Conservation (phyloP, 2,888 invertebrate species). For the Netelia melanura region DNA sequence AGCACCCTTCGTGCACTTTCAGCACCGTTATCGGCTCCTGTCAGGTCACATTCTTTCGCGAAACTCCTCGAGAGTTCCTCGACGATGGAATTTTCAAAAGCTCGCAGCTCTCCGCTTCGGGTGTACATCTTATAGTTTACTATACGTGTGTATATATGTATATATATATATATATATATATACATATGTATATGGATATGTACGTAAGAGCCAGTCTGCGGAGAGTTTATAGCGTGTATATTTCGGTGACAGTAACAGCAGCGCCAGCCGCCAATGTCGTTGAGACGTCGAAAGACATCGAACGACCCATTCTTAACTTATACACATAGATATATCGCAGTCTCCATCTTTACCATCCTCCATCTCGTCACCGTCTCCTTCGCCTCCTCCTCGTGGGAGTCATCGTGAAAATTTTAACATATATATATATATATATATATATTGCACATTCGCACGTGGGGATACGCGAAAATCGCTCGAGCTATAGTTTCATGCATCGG, state of each 20-base stretch:
- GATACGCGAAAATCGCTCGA: slow-evolving; percentile 8
- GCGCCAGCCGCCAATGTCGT: slow-evolving; percentile 57
- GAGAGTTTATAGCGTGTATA: slow-evolving; percentile 52
- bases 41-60: slow-evolving; percentile 65
- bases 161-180: slow-evolving; percentile 1
- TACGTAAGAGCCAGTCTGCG: neutral
- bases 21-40: slow-evolving; percentile 58
- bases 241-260: slow-evolving; percentile 60
- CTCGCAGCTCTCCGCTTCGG: slow-evolving; percentile 32
- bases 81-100: slow-evolving; percentile 55
- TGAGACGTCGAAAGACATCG: slow-evolving; percentile 52
- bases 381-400: slow-evolving; percentile 28
- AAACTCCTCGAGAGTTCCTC: slow-evolving; percentile 57
- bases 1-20: slow-evolving; percentile 46
- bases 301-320: slow-evolving; percentile 49
- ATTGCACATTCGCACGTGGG: slow-evolving; percentile 29
- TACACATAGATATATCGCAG: slow-evolving; percentile 6
- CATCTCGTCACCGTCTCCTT: slow-evolving; percentile 8
- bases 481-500: slow-evolving; percentile 34
- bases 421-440: slow-evolving; percentile 12
- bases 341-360: slow-evolving; percentile 31
- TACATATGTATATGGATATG: neutral
- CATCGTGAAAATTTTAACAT: slow-evolving; percentile 51
- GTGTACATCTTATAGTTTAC: slow-evolving; percentile 12
- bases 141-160: neutral